Percentiles rank a stretch among this genome's conserved stretches.
Conservation (phyloP, 1,140 invertebrate genomes). For the Thaumatotibia leucotreta region DNA sequence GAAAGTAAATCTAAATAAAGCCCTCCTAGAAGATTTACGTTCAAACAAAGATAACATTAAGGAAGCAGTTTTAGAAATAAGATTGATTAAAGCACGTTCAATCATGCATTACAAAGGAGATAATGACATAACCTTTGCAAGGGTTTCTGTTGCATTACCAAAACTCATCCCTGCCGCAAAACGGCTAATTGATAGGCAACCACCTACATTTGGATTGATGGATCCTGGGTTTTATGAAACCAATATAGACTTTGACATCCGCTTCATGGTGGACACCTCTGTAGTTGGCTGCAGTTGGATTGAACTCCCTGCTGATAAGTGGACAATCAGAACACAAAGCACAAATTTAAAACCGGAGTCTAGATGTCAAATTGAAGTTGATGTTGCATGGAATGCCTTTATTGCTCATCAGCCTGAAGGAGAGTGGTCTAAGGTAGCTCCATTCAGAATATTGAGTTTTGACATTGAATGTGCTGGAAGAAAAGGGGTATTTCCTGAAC, state of each 20-base stretch:
- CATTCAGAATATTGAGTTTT: constrained; percentile 97
- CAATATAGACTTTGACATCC: constrained; percentile 98
- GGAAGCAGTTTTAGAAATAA: constrained; percentile 90
- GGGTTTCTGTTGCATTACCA: constrained; percentile 92
- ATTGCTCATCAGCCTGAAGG: constrained; percentile 95
- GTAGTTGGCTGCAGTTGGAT: constrained; percentile 99
- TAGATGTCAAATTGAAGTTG: constrained; percentile 97
- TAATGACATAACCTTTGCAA: constrained; percentile 87
- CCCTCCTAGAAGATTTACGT: constrained; percentile 87
- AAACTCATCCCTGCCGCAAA: constrained; percentile 90
- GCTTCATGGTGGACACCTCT: constrained; percentile 97
- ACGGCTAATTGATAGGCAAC: constrained; percentile 87
- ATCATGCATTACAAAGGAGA: constrained; percentile 94
- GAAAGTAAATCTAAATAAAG: constrained; percentile 86
- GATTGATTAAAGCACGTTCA: constrained; percentile 88
- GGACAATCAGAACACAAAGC: constrained; percentile 80
- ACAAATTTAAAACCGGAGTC: constrained; percentile 76
- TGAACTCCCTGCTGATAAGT: constrained; percentile 89
- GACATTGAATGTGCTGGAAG: constrained; percentile 99
- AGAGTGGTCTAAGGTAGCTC: constrained; percentile 97
- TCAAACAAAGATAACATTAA: constrained; percentile 88
- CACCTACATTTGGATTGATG: constrained; percentile 68
- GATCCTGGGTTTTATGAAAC: constrained; percentile 84
- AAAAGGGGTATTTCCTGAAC: constrained; percentile 98
- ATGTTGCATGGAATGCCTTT: constrained; percentile 92